Evolutionary conservation across 2,888 invertebrate species (phyloP).

Genomic region (Lysandra bellargus): DNA sequence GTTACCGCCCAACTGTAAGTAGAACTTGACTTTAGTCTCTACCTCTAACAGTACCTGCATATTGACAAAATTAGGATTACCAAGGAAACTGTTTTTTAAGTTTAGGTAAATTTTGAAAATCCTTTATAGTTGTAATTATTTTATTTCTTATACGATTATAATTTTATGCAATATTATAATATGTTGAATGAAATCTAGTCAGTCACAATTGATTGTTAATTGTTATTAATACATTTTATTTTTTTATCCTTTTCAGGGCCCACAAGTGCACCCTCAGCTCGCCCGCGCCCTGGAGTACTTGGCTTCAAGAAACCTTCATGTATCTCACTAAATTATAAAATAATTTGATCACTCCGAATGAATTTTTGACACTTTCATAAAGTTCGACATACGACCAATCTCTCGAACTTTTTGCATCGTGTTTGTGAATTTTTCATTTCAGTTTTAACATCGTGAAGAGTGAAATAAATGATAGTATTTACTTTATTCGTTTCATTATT

Average conservation of each 20-base stretch:
- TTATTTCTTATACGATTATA: too few relatives aligned
- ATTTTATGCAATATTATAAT: too few relatives aligned
- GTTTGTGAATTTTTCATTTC: neutral
- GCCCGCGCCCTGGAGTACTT: conserved; percentile 63
- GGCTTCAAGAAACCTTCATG: conserved; percentile 36
- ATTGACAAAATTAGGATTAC: neutral
- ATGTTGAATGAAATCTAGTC: too few relatives aligned
- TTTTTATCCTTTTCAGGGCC: neutral
- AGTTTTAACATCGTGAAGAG: neutral
- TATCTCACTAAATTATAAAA: conserved; percentile 15
- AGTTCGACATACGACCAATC: conserved; percentile 4
- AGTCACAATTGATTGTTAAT: too few relatives aligned
- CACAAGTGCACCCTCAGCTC: conserved; percentile 52
- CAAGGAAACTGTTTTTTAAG: too few relatives aligned
- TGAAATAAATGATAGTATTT: conserved; percentile 4
- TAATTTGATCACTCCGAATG: neutral
- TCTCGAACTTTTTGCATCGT: conserved; percentile 14
- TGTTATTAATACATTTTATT: neutral
- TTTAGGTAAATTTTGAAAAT: too few relatives aligned
- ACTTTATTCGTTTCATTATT: neutral
- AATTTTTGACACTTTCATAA: conserved; percentile 9
- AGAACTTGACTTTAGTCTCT: neutral
- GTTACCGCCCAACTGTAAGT: conserved; percentile 82
- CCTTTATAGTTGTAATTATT: too few relatives aligned
- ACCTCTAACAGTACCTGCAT: too few relatives aligned